Conservation (phyloP, 64 coral and sea anemone genomes). For the Orbicella faveolata region DNA sequence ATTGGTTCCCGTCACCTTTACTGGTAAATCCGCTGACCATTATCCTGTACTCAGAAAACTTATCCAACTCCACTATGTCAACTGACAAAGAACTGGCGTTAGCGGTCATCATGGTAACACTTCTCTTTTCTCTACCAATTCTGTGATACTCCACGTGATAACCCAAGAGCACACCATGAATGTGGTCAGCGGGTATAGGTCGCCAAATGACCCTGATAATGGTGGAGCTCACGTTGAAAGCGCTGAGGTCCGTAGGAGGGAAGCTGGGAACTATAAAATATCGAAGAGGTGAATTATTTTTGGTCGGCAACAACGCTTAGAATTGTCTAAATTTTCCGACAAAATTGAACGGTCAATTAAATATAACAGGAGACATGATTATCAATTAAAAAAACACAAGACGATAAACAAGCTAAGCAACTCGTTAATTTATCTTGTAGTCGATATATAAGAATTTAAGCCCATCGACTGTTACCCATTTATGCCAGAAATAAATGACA, state of each 20-base stretch:
- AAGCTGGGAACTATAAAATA: background rate
- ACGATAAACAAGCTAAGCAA: no score
- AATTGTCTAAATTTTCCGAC: no score
- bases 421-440: no score
- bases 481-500: no score
- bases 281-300: background rate
- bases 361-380: no score
- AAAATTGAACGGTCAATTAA: no score
- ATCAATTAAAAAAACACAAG: no score
- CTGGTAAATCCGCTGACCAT: background rate
- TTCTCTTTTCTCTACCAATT: background rate
- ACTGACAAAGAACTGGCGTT: background rate
- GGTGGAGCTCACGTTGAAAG: constrained; percentile 7
- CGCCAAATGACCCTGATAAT: background rate
- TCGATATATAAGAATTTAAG: no score
- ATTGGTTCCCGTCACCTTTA: background rate
- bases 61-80: background rate
- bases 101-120: background rate
- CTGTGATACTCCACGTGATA: constrained; percentile 25
- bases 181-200: background rate
- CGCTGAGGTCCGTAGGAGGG: background rate
- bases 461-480: no score
- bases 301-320: background rate
- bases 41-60: constrained; percentile 7
- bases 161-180: constrained; percentile 21